These are phyloP conservation scores for Spermophilus dauricus DNA, from an alignment of 2,113 vertebrate genomes.

Conservation along the genomic window DNA sequence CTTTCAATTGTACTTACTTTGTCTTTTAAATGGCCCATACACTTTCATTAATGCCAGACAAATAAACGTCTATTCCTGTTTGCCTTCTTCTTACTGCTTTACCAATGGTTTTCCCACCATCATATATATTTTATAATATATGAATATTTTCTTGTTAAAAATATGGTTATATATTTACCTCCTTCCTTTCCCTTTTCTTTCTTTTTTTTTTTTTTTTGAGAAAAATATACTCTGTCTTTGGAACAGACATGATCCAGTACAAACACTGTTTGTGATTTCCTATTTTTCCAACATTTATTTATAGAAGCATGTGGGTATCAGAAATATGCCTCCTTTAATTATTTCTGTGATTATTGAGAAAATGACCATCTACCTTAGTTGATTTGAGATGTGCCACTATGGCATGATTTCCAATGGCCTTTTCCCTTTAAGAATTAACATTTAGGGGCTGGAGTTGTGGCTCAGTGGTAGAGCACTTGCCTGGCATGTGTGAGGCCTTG, in stretches of 20 bases:
- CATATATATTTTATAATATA: neutral
- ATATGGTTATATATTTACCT: neutral
- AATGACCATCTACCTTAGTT: neutral
- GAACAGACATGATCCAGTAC: neutral
- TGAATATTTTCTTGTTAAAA: neutral
- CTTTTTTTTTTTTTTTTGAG: neutral
- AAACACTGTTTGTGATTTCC: neutral
- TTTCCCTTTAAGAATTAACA: neutral
- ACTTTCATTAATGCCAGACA: neutral
- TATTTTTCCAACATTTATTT: neutral
- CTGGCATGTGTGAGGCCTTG: no score
- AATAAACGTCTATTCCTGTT: neutral
- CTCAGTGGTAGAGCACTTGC: no score
- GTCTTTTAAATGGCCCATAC: no score
- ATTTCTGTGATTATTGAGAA: neutral
- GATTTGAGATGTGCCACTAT: no score
- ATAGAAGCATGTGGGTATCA: neutral
- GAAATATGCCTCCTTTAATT: neutral
- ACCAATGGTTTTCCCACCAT: neutral
- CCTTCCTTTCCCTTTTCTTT: no score
- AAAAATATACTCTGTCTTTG: neutral
- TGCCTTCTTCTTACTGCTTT: neutral
- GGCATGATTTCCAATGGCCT: neutral
- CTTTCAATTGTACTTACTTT: neutral
- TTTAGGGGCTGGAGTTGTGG: neutral